These are phyloP conservation scores for Sus cebifrons DNA, from an alignment of 2,797 vertebrate species.

Conservation along the genomic window DNA sequence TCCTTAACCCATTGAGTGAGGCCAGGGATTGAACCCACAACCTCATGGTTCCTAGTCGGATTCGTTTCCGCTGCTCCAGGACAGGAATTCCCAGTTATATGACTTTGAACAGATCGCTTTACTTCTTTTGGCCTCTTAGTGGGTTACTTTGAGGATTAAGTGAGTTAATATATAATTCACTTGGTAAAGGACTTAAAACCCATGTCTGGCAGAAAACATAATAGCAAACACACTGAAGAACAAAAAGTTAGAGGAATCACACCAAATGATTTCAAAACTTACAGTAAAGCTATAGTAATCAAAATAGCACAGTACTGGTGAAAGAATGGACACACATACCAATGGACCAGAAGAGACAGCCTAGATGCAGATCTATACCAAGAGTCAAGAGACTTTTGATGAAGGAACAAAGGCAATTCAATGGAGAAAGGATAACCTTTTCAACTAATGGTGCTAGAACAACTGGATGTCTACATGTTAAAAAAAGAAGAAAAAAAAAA, in stretches of 20 bases:
- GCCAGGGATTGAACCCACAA: no score
- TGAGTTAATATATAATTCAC: background rate
- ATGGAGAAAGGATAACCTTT: background rate
- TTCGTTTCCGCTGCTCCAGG: no score
- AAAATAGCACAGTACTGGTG: background rate
- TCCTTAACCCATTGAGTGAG: no score
- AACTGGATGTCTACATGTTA: background rate
- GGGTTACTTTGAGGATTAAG: background rate
- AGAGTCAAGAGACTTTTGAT: background rate
- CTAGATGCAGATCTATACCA: background rate
- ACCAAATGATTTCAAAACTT: constrained; percentile 23
- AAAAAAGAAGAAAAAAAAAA: background rate
- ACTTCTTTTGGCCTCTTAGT: background rate
- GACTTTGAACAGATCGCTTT: background rate
- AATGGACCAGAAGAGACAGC: background rate
- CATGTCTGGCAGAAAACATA: background rate
- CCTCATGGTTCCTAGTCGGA: no score
- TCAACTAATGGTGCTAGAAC: background rate
- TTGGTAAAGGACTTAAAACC: background rate
- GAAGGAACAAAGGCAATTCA: background rate
- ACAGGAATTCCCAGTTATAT: no score
- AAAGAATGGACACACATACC: background rate
- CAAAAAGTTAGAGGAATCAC: background rate
- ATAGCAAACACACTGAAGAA: background rate
- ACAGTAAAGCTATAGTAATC: constrained; percentile 22